phyloP scores from a whole-genome alignment of 2,113 vertebrate genomes.

The Cettia cetti region DNA sequence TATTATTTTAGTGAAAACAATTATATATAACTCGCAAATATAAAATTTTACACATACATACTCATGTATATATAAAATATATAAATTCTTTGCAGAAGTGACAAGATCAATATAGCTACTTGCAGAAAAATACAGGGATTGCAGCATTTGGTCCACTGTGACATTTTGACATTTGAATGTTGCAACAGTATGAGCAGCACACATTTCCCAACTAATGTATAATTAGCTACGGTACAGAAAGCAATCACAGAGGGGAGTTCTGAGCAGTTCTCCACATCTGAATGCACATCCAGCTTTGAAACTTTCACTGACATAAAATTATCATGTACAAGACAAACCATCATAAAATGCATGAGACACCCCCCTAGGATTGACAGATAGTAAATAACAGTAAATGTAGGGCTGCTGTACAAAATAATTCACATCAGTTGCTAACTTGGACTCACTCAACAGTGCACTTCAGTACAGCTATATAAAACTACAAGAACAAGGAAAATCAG shows the following conservation, averaged over 20 bases:
- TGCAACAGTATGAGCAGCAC: not conserved
- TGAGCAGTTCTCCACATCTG: not conserved
- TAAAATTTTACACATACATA: not conserved
- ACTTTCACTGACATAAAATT: not conserved
- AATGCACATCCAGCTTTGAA: not conserved
- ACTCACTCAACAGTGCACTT: not conserved
- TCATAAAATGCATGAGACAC: not conserved
- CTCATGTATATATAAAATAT: rapidly evolving
- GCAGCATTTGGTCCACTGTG: not conserved
- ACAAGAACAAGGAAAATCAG: not conserved
- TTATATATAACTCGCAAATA: not conserved
- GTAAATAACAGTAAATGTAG: not conserved
- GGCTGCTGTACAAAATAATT: not conserved
- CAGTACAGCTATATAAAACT: not conserved
- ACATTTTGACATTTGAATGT: not conserved
- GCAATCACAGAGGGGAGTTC: not conserved
- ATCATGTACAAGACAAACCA: not conserved
- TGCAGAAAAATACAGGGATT: not conserved
- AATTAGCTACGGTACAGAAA: not conserved
- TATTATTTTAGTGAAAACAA: not conserved
- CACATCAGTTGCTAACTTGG: not conserved
- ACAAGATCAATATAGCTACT: not conserved
- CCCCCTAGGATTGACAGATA: not conserved
- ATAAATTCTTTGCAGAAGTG: not conserved
- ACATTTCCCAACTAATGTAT: not conserved